A percentile compares a stretch with the other conserved stretches of the same genome.
These are phyloP conservation scores for Anoura caudifer DNA, from an alignment of 2,113 vertebrate genomes.

Conservation along the genomic window DNA sequence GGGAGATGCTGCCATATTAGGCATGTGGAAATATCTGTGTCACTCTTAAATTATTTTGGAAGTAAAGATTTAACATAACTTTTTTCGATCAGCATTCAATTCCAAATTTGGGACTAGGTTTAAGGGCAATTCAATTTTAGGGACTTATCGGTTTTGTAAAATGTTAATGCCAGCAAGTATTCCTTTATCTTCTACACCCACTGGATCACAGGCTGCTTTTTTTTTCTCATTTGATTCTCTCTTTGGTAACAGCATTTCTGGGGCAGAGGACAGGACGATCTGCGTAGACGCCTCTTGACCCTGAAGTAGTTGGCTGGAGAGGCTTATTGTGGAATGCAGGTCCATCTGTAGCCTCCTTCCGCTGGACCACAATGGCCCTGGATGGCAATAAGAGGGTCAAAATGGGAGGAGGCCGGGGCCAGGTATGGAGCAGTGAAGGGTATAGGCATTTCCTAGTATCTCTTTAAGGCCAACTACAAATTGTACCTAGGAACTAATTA, in stretches of 20 bases:
- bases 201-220: background rate
- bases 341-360: background rate
- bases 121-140: slow-evolving; percentile 32
- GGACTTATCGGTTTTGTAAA: background rate
- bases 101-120: slow-evolving; percentile 67
- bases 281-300: background rate
- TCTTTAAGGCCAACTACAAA: background rate
- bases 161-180: background rate
- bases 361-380: background rate
- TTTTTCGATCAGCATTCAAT: slow-evolving; percentile 60
- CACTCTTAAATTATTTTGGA: slow-evolving; percentile 64
- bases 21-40: slow-evolving; percentile 47
- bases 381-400: background rate
- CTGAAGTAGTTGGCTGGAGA: background rate
- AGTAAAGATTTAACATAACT: slow-evolving; percentile 44
- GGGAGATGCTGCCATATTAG: slow-evolving; percentile 42
- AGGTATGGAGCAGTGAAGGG: background rate
- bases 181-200: background rate
- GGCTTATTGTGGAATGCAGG: background rate
- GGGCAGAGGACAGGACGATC: background rate
- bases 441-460: background rate
- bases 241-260: background rate
- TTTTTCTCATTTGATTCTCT: background rate
- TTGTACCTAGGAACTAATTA: background rate
- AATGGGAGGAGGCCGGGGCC: background rate